These are phyloP conservation scores for Premnoplex brunnescens DNA, from an alignment of 2,797 vertebrate species.

Conservation along the genomic window DNA sequence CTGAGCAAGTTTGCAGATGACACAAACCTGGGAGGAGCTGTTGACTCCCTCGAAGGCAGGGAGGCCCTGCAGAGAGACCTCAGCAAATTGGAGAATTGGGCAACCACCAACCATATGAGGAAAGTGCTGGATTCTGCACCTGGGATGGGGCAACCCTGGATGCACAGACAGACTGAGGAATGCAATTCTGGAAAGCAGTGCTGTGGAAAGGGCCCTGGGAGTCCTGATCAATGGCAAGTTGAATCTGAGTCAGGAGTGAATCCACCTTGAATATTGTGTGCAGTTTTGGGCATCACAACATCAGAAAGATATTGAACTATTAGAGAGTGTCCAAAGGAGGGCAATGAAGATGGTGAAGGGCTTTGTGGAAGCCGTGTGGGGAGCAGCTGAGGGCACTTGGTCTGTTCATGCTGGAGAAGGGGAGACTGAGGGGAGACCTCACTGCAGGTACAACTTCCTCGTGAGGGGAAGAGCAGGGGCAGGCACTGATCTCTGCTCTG, in stretches of 20 bases:
- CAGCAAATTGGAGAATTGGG: too few relatives aligned
- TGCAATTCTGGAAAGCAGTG: too few relatives aligned
- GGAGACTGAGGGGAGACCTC: neutral
- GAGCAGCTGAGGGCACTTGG: neutral
- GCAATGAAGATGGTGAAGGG: neutral
- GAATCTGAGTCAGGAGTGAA: too few relatives aligned
- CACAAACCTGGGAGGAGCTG: neutral
- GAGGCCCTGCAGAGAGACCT: too few relatives aligned
- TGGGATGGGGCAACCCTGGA: too few relatives aligned
- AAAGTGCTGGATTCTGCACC: too few relatives aligned
- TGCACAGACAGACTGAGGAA: too few relatives aligned
- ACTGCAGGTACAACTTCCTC: neutral
- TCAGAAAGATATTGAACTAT: neutral
- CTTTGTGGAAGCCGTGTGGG: neutral
- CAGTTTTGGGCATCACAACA: neutral
- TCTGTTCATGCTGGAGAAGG: neutral
- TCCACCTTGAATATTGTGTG: neutral
- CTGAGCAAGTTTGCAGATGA: neutral
- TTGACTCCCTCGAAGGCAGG: neutral
- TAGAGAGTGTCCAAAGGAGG: neutral
- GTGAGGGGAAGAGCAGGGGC: neutral
- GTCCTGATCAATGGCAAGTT: too few relatives aligned
- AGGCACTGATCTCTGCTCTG: neutral
- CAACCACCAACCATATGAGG: too few relatives aligned
- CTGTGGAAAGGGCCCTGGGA: too few relatives aligned